phyloP scores from a whole-genome alignment of 2,113 vertebrate genomes.

The Suncus etruscus region DNA sequence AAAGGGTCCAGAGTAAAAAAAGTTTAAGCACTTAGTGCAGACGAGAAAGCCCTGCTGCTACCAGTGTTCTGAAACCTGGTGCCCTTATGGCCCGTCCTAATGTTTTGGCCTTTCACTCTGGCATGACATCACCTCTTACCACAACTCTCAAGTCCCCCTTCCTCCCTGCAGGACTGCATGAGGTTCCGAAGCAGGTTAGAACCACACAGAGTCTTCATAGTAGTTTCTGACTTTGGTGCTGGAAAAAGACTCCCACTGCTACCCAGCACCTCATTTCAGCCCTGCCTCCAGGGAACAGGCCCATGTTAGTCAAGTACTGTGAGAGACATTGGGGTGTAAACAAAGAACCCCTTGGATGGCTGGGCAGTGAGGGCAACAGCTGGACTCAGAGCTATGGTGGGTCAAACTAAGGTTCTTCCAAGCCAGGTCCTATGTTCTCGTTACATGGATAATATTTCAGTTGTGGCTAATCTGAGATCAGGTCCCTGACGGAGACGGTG shows the following conservation, averaged over 20 bases:
- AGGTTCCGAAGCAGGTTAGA: background rate
- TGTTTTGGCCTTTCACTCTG: too few relatives aligned
- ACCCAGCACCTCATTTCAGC: background rate
- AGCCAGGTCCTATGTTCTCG: conserved; percentile 56
- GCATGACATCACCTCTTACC: too few relatives aligned
- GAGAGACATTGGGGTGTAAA: background rate
- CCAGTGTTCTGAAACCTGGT: too few relatives aligned
- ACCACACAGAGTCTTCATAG: background rate
- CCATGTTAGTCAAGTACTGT: background rate
- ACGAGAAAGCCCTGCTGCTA: too few relatives aligned
- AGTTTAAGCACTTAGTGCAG: too few relatives aligned
- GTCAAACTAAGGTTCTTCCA: conserved; percentile 55
- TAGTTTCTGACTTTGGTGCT: conserved; percentile 7
- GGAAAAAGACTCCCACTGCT: background rate
- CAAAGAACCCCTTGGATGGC: background rate
- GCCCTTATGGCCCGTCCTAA: too few relatives aligned
- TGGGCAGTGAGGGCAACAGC: background rate
- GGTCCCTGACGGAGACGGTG: conserved; percentile 59
- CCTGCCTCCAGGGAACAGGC: background rate
- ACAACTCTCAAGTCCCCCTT: too few relatives aligned
- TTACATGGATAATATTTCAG: conserved; percentile 68
- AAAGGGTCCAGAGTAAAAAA: too few relatives aligned
- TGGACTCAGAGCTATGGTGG: conserved; percentile 64
- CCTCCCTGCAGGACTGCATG: too few relatives aligned
- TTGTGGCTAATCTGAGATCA: conserved; percentile 69